Conservation (phyloP, 2,113 vertebrate genomes). For the Hemicordylus capensis region DNA sequence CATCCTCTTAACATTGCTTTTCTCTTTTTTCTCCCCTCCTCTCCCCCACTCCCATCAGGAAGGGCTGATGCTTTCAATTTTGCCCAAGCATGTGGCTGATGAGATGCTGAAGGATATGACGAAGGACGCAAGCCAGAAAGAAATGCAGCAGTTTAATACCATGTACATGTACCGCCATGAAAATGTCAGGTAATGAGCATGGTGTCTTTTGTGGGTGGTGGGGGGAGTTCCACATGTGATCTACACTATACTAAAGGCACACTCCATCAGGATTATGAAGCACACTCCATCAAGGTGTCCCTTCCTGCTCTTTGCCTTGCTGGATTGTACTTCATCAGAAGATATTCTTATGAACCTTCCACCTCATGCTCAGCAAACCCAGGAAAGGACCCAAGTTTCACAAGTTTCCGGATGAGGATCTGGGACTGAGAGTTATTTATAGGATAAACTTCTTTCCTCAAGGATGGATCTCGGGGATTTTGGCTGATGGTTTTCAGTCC, state of each 20-base stretch:
- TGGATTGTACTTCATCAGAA: neutral
- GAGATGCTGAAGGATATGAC: constrained; percentile 98
- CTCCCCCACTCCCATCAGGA: too few relatives aligned
- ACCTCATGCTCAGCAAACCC: neutral
- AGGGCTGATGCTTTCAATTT: constrained; percentile 92
- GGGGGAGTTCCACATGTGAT: neutral
- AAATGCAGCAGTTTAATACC: constrained; percentile 97
- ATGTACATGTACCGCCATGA: constrained; percentile 99
- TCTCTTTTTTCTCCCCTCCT: neutral
- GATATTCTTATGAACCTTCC: neutral
- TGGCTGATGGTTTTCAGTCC: too few relatives aligned
- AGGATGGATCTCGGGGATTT: too few relatives aligned
- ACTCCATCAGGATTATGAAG: too few relatives aligned
- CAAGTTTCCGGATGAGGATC: neutral
- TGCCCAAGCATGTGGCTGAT: constrained; percentile 95
- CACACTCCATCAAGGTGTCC: neutral
- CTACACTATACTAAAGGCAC: too few relatives aligned
- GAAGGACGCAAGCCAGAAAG: constrained; percentile 88
- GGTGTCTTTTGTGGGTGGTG: neutral
- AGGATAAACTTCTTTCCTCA: too few relatives aligned
- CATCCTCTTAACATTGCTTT: neutral
- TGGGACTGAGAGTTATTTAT: neutral
- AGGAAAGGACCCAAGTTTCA: neutral
- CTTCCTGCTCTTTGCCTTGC: neutral
- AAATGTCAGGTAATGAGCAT: constrained; percentile 85